phyloP scores from a whole-genome alignment of 2,797 vertebrate genomes.

The Heteromormyrus szaboi region DNA sequence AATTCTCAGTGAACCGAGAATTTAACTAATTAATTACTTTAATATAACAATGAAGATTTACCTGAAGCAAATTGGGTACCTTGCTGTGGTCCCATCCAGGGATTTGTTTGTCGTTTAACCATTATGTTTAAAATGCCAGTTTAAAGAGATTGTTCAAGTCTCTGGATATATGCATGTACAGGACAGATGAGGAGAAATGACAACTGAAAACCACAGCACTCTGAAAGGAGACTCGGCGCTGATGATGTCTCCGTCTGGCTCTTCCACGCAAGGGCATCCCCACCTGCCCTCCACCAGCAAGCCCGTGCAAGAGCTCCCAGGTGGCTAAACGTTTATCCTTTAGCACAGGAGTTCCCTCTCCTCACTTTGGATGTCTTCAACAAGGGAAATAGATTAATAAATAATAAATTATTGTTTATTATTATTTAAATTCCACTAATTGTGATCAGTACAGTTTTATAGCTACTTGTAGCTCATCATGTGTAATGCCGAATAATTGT shows the following conservation, averaged over 20 bases:
- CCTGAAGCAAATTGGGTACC: neutral
- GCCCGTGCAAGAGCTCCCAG: constrained; percentile 85
- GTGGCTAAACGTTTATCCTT: constrained; percentile 48
- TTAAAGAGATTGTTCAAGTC: neutral
- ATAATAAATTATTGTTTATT: neutral
- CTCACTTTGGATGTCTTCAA: neutral
- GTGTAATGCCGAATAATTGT: neutral
- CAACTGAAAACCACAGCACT: constrained; percentile 84
- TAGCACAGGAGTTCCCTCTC: neutral
- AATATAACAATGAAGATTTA: neutral
- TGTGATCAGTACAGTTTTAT: neutral
- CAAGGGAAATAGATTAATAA: neutral
- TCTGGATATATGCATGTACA: constrained; percentile 29
- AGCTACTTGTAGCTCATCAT: neutral
- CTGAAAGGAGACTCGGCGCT: constrained; percentile 78
- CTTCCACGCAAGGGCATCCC: constrained; percentile 77
- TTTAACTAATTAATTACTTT: neutral
- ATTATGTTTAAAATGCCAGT: neutral
- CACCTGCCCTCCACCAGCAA: constrained; percentile 80
- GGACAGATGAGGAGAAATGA: constrained; percentile 77
- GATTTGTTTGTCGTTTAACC: neutral
- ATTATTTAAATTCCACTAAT: neutral
- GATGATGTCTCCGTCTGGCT: constrained; percentile 75
- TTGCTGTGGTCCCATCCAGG: neutral
- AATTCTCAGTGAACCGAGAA: neutral